Evolutionary conservation across 1,140 invertebrate species (phyloP), one percentile per base, ranked within the genome.

Genomic region (Drosophila sp.): DNA sequence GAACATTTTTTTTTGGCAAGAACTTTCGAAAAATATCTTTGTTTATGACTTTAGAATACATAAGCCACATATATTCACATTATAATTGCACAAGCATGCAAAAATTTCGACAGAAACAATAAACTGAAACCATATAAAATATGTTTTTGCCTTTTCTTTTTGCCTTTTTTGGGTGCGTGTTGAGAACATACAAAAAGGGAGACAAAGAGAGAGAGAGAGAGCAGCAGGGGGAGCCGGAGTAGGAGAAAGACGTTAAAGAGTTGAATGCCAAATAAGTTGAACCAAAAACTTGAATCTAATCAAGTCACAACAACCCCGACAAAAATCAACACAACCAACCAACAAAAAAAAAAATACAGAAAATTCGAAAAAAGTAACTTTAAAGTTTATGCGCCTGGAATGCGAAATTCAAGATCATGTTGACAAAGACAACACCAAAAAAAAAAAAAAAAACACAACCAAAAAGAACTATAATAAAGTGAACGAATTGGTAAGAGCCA

Each of bases 71-170:
- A 76, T 76, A 72, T 73, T 58, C 50, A 27, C 73, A 76, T 76
- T 76, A 76, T 76, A 69, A 76, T 76, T 76, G 72, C 60, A 63
- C 65, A 76, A 73, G 30, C 73, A 40, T 27, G 47, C 29, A 30
- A 61, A 44, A 32, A 25, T 71, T 60, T 60, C 60, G 76, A 54
- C 68, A 76, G 60, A 76, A 76, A 76, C 73, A 63, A 76, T 69
- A 76, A 63, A 66, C 35, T n/a, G 73, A 76, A 76, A 54, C 66
- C 72, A 76, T 76, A 76, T 76, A 76, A 76, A 76, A 70, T 76
- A 76, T 76, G 72, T 60, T 50, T 50, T 25, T 47, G 17, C 17
- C 27, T 47, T 47, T 27, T 50, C 8, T 3, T 50, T 27, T 50
- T 25, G 23, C 44, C 44, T 47, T 50, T 50, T 67, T 75, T 75